A percentile compares a stretch with the other conserved stretches of the same genome.
These are phyloP conservation scores for Sesia bembeciformis DNA, from an alignment of 2,888 invertebrate species.

Conservation along the genomic window DNA sequence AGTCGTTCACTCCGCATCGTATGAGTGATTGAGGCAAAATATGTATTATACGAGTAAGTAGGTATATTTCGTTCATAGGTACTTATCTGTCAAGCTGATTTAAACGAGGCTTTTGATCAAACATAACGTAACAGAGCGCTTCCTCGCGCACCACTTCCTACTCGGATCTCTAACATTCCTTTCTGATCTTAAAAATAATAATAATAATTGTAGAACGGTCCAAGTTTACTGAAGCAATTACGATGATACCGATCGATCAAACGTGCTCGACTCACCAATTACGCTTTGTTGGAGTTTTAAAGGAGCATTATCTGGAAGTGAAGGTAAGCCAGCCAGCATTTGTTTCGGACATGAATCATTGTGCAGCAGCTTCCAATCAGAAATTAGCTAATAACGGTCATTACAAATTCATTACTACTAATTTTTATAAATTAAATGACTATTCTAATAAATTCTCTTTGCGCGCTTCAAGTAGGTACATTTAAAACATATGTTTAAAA, in stretches of 20 bases:
- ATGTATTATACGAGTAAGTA: too few relatives aligned
- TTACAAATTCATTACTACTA: background rate
- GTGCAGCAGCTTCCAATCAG: conserved; percentile 4
- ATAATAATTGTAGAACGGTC: conserved; percentile 28
- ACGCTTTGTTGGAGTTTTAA: conserved; percentile 33
- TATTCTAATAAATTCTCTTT: background rate
- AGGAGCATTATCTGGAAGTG: conserved; percentile 25
- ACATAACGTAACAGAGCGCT: conserved; percentile 20
- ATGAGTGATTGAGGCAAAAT: too few relatives aligned
- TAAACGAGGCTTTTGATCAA: background rate
- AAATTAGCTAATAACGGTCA: background rate
- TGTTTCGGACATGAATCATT: conserved; percentile 9
- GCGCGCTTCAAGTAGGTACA: background rate
- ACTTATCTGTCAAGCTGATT: too few relatives aligned
- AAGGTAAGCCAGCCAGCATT: conserved; percentile 19
- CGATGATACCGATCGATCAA: conserved; percentile 49
- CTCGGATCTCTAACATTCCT: conserved; percentile 15
- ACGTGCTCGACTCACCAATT: conserved; percentile 34
- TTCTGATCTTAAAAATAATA: conserved; percentile 21
- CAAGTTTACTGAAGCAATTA: conserved; percentile 49
- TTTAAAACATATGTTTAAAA: background rate
- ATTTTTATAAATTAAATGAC: background rate
- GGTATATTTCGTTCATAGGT: too few relatives aligned
- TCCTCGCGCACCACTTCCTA: conserved; percentile 30
- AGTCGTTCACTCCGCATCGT: background rate